Conservation (phyloP, 2,888 invertebrate genomes). For the Adelphocoris suturalis region DNA sequence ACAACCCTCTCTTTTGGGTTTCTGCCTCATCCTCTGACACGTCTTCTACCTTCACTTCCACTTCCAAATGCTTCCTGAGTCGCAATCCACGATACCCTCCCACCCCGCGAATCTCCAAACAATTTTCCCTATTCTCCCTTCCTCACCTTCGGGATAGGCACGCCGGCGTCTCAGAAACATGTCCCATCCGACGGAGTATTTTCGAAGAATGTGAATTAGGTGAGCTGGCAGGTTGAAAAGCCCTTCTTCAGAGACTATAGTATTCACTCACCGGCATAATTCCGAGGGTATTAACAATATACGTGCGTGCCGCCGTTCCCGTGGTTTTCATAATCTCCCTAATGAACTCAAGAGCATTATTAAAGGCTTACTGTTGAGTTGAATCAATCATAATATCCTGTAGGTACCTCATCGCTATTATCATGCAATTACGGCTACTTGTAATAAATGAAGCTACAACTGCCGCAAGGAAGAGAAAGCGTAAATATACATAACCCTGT, state of each 20-base stretch:
- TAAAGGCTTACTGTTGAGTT: no score
- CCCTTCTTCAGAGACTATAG: not conserved
- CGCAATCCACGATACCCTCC: not conserved
- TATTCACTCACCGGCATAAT: not conserved
- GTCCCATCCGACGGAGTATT: conserved; percentile 14
- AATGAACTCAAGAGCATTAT: not conserved
- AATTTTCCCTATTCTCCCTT: not conserved
- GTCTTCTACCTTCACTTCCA: conserved; percentile 11
- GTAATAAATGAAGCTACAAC: no score
- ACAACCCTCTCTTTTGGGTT: not conserved
- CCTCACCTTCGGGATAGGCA: conserved; percentile 25
- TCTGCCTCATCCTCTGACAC: not conserved
- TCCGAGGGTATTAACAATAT: not conserved
- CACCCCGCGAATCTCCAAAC: not conserved
- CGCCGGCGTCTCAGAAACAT: conserved; percentile 46
- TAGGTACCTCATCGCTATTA: no score
- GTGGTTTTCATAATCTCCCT: not conserved
- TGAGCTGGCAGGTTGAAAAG: not conserved
- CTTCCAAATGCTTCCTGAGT: conserved; percentile 8
- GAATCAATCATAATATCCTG: no score
- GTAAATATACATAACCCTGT: no score
- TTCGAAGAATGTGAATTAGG: conserved; percentile 51
- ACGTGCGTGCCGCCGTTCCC: not conserved
- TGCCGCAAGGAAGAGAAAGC: no score
- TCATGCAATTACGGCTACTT: no score